Evolutionary conservation across 1,140 invertebrate genomes (phyloP).

Genomic region (Scaptodrosophila lebanonensis): DNA sequence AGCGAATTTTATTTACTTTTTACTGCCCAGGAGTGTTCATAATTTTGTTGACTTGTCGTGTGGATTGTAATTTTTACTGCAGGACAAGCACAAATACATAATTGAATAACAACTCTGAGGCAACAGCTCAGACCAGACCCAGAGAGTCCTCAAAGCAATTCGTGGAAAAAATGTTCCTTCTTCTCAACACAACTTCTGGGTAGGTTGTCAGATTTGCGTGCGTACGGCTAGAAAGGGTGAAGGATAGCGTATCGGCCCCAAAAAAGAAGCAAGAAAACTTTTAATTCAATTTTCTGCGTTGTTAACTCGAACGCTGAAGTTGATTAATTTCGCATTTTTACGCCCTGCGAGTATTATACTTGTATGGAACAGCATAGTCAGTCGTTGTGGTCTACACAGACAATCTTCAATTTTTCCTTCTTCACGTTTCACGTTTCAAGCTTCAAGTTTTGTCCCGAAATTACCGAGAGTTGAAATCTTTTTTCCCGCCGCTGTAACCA

Average conservation of each 20-base stretch:
- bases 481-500: slow-evolving; percentile 64
- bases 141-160: background rate
- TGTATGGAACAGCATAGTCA: too few relatives aligned
- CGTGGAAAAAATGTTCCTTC: slow-evolving; percentile 31
- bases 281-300: slow-evolving; percentile 76
- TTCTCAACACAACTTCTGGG: background rate
- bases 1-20: slow-evolving; percentile 71
- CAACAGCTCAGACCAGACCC: slow-evolving; percentile 3
- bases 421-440: slow-evolving; percentile 28
- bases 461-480: slow-evolving; percentile 53
- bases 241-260: too few relatives aligned
- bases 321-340: slow-evolving; percentile 75
- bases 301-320: slow-evolving; percentile 68
- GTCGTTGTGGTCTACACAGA: too few relatives aligned
- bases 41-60: slow-evolving; percentile 77
- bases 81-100: slow-evolving; percentile 76
- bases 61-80: slow-evolving; percentile 74
- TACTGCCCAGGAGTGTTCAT: slow-evolving; percentile 72
- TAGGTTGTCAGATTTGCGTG: background rate
- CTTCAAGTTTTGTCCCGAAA: slow-evolving; percentile 9
- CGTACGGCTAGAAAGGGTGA: background rate
- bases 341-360: slow-evolving; percentile 75
- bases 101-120: slow-evolving; percentile 61
- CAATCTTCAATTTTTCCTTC: slow-evolving; percentile 32
- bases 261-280: slow-evolving; percentile 43